A percentile compares a stretch with the other conserved stretches of the same genome.
Evolutionary conservation across 2,113 vertebrate genomes (phyloP).

Genomic region (Epinephelus lanceolatus): DNA sequence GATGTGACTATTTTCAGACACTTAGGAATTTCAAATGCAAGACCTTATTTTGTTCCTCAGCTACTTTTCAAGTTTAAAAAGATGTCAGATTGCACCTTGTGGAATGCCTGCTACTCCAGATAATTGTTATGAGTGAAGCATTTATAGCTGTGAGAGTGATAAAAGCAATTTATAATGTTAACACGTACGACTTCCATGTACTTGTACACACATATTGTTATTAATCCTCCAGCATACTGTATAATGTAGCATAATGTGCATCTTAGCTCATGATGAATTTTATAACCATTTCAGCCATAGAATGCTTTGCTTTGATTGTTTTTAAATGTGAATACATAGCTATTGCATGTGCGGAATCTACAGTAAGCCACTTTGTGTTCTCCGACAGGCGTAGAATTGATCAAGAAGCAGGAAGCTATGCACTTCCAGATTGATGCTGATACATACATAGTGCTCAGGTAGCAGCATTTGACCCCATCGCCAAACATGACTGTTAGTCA

Average conservation of each 20-base stretch:
- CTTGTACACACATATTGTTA: constrained; percentile 17
- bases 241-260: constrained; percentile 52
- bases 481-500: constrained; percentile 80
- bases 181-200: constrained; percentile 33
- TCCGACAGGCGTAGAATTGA: constrained; percentile 13
- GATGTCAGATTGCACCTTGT: constrained; percentile 55
- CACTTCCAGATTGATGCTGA: constrained; percentile 60
- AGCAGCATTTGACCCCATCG: constrained; percentile 54
- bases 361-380: constrained; percentile 42
- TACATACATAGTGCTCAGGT: constrained; percentile 68
- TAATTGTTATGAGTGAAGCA: constrained; percentile 32
- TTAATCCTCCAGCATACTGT: constrained; percentile 40
- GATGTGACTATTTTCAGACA: constrained; percentile 61
- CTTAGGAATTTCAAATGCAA: constrained; percentile 50
- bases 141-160: constrained; percentile 39
- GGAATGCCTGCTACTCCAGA: constrained; percentile 41
- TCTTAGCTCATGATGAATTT: constrained; percentile 38
- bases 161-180: constrained; percentile 24
- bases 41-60: constrained; percentile 30
- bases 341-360: constrained; percentile 64
- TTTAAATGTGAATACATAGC: constrained; percentile 54
- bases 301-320: constrained; percentile 57
- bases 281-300: constrained; percentile 51
- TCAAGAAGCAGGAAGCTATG: constrained; percentile 56
- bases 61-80: constrained; percentile 38